A percentile compares a stretch with the other conserved stretches of the same genome.
Conservation (phyloP, 2,888 invertebrate species). For the Tridacna gigas region DNA sequence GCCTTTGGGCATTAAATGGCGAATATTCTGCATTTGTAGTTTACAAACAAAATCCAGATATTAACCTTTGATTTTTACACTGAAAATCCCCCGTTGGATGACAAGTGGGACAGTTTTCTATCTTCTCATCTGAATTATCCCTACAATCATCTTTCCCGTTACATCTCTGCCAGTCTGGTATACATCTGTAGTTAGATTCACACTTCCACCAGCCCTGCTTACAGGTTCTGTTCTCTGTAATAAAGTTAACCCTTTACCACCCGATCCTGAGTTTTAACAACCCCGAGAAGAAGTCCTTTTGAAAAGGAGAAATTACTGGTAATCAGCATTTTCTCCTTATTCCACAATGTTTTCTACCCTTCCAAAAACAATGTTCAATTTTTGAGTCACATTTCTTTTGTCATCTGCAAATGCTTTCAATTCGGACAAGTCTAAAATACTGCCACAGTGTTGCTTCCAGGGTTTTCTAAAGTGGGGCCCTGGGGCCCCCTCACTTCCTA, state of each 20-base stretch:
- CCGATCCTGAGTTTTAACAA: too few relatives aligned
- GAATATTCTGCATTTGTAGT: too few relatives aligned
- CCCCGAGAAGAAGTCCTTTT: background rate
- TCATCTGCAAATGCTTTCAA: too few relatives aligned
- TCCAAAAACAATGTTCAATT: too few relatives aligned
- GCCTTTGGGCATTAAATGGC: too few relatives aligned
- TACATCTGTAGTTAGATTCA: slow-evolving; percentile 97
- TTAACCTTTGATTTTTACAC: slow-evolving; percentile 92
- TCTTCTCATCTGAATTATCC: slow-evolving; percentile 96
- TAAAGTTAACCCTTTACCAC: background rate
- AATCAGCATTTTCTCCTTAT: background rate
- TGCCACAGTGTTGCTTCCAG: too few relatives aligned
- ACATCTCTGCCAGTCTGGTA: slow-evolving; percentile 99
- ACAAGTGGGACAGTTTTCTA: slow-evolving; percentile 96
- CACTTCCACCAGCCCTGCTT: slow-evolving; percentile 98
- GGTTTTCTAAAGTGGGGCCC: too few relatives aligned
- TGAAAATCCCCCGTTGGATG: slow-evolving; percentile 95
- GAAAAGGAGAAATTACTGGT: background rate
- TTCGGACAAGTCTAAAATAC: too few relatives aligned
- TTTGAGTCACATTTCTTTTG: too few relatives aligned
- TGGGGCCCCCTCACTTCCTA: too few relatives aligned
- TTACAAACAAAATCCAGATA: too few relatives aligned
- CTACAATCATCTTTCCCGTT: slow-evolving; percentile 98
- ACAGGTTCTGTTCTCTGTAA: slow-evolving; percentile 92
- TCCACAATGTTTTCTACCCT: background rate